These are phyloP conservation scores for Neodiprion virginianus DNA, from an alignment of 1,140 invertebrate genomes.

Conservation along the genomic window DNA sequence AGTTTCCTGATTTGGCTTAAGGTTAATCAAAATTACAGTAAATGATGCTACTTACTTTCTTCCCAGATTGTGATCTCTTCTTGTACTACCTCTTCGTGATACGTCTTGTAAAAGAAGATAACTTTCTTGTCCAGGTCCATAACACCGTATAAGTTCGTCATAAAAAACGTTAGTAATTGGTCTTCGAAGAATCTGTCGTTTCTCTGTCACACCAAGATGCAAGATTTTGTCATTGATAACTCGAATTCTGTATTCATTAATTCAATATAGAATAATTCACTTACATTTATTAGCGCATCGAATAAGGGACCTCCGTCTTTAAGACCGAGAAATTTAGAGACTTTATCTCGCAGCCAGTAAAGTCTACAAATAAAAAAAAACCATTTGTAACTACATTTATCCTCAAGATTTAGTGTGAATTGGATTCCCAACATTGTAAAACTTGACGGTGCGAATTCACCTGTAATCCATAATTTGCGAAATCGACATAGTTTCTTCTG, in stretches of 20 bases:
- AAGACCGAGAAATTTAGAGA: conserved; percentile 48
- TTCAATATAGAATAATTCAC: conserved; percentile 14
- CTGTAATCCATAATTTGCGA: conserved; percentile 4
- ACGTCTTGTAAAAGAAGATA: conserved; percentile 65
- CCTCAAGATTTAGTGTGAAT: neutral
- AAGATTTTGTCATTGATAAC: neutral
- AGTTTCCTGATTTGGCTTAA: neutral
- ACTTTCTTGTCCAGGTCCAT: conserved; percentile 57
- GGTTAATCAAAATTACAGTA: neutral
- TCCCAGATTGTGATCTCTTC: conserved; percentile 66
- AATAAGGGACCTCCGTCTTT: conserved; percentile 39
- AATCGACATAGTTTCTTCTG: neutral
- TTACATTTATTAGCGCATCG: conserved; percentile 53
- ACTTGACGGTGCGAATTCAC: neutral
- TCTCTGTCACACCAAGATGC: conserved; percentile 34
- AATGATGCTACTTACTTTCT: conserved; percentile 56
- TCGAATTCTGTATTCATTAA: neutral
- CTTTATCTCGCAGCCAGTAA: conserved; percentile 51
- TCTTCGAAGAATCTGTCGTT: conserved; percentile 48
- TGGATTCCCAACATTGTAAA: neutral
- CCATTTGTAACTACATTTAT: neutral
- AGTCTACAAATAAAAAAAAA: conserved; percentile 39
- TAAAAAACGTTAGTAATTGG: conserved; percentile 54
- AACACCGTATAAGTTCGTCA: conserved; percentile 47
- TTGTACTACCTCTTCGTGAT: conserved; percentile 60